Conservation (phyloP, 2,888 invertebrate genomes). For the Limulus polyphemus region DNA sequence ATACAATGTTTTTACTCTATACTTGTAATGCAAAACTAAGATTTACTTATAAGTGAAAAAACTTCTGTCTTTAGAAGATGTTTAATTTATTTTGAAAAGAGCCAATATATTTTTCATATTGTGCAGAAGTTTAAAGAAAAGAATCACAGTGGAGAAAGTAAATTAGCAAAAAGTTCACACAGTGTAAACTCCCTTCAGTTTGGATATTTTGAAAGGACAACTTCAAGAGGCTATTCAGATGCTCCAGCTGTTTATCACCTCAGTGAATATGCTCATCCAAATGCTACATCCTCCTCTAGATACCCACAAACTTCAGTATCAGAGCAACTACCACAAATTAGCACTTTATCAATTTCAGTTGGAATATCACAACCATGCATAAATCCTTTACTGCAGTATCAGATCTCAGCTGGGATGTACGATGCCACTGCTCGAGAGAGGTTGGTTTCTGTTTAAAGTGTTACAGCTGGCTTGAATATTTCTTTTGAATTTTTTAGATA, state of each 20-base stretch:
- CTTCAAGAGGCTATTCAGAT: constrained; percentile 46
- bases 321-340: constrained; percentile 25
- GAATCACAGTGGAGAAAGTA: too few species aligned
- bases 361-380: constrained; percentile 52
- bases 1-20: too few species aligned
- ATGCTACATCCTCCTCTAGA: constrained; percentile 66
- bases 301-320: constrained; percentile 24
- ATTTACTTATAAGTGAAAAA: too few species aligned
- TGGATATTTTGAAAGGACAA: not conserved
- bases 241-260: constrained; percentile 85
- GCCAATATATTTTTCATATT: too few species aligned
- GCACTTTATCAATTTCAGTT: constrained; percentile 6
- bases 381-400: constrained; percentile 73
- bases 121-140: too few species aligned
- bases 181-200: too few species aligned
- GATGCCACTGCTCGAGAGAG: constrained; percentile 23
- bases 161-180: too few species aligned
- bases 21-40: too few species aligned
- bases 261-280: constrained; percentile 79
- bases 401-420: constrained; percentile 38
- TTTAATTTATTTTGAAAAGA: too few species aligned
- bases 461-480: too few species aligned
- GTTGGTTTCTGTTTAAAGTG: not conserved
- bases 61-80: too few species aligned
- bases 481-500: too few species aligned